Base-by-base conservation (phyloP, 2,888 invertebrate species). In the Metopia argyrocephala region DNA sequence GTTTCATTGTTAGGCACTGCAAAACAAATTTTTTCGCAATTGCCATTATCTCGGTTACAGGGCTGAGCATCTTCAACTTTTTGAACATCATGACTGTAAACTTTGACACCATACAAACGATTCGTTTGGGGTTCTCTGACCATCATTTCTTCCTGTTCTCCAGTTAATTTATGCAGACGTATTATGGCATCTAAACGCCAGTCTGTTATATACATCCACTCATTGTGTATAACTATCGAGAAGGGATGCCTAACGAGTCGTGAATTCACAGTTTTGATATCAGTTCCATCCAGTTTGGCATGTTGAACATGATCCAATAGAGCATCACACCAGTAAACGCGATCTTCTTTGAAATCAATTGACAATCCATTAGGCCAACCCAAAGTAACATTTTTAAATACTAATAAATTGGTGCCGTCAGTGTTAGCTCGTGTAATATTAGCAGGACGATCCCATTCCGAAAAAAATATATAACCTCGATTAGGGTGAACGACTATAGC, bases 341-440 rank as follows among this genome's bases (percentile, higher is more conserved):
- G 93, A 89, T 98, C 95, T 20, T 94, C 93, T 46, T 93, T 93
- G 87, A 96, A 97, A 90, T 99, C 99, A 82, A 99, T 96, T 1
- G 97, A 96, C 4, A 99, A 91, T 0, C 98, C 98, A 89, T 99
- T 99, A 0, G 99, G 99, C 98, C 98, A 99, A 3, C 98, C 98
- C 0, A 98, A 92, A 0, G 98, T 96, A 0, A 97, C 94, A 87
- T 97, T 96, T 84, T 95, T 94, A 88, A 98, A 98, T 0, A 97
- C 96, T 3, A 96, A 91, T 21, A 97, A 92, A 84, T 95, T 95
- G 0, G 94, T 94, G 2, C 98, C 99, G 87, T 99, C 98, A 0
- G 96, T 94, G 85, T 95, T 94, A 0, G 98, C 97, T 84, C 98
- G 92, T 76, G 97, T 98, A 82, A 99, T 99, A 89, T 98, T 98